Percentiles rank a stretch among this genome's conserved stretches.
Conservation (phyloP, 2,888 invertebrate genomes). For the Mythimna vitellina region DNA sequence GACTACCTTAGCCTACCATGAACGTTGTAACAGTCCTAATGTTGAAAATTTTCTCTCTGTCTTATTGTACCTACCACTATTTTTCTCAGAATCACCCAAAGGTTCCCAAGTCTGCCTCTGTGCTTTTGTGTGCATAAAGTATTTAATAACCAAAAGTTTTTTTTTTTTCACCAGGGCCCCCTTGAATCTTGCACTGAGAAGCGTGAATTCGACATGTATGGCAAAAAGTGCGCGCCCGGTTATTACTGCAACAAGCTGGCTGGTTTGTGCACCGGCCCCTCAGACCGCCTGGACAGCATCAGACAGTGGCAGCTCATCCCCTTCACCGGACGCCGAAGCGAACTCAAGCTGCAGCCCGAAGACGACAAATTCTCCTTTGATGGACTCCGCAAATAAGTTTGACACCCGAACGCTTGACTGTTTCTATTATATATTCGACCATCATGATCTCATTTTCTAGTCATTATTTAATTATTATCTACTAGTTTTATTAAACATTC, state of each 20-base stretch:
- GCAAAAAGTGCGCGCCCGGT: slow-evolving; percentile 82
- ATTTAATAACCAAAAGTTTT: neutral
- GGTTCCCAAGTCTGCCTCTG: too few relatives aligned
- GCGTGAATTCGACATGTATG: slow-evolving; percentile 77
- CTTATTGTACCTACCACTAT: too few relatives aligned
- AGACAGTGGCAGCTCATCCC: slow-evolving; percentile 71
- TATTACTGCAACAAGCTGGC: slow-evolving; percentile 79
- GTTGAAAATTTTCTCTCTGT: too few relatives aligned
- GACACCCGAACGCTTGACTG: neutral
- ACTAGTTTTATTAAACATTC: slow-evolving; percentile 40
- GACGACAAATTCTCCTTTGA: slow-evolving; percentile 56
- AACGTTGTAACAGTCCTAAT: too few relatives aligned
- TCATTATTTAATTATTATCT: slow-evolving; percentile 23
- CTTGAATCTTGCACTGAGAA: slow-evolving; percentile 84
- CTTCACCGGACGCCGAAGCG: slow-evolving; percentile 68
- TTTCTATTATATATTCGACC: slow-evolving; percentile 5
- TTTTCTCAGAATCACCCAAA: too few relatives aligned
- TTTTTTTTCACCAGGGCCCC: slow-evolving; percentile 73
- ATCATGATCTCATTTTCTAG: slow-evolving; percentile 51
- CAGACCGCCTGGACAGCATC: slow-evolving; percentile 71
- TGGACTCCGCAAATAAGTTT: slow-evolving; percentile 39
- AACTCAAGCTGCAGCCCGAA: slow-evolving; percentile 45
- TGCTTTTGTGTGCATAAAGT: too few relatives aligned
- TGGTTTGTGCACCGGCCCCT: slow-evolving; percentile 78
- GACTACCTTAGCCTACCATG: too few relatives aligned